Conservation (phyloP, 2,888 invertebrate genomes). For the Macroteleia sp. region DNA sequence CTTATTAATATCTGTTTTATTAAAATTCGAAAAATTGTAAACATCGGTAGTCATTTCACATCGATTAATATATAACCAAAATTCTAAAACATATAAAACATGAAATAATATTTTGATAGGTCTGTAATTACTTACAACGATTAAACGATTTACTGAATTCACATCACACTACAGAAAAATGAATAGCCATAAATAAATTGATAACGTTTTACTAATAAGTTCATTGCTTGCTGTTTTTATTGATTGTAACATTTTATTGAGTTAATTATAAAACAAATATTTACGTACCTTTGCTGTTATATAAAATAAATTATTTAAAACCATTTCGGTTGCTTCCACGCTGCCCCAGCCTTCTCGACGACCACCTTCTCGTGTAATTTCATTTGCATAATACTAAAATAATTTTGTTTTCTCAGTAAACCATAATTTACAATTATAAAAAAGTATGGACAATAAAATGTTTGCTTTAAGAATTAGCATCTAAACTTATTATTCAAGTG, state of each 20-base stretch:
- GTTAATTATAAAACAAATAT: background rate
- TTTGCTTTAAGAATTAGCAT: too few relatives aligned
- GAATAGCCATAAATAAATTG: conserved; percentile 27
- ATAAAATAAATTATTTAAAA: conserved; percentile 98
- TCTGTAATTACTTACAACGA: conserved; percentile 51
- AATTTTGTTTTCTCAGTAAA: too few relatives aligned
- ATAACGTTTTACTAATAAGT: too few relatives aligned
- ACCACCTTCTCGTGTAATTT: conserved; percentile 85
- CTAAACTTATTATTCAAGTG: too few relatives aligned
- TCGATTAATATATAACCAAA: too few relatives aligned
- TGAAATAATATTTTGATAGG: conserved; percentile 9
- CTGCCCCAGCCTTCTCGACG: conserved; percentile 98
- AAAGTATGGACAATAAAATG: too few relatives aligned
- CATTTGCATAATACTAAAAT: conserved; percentile 85
- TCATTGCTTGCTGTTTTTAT: background rate
- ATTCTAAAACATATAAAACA: conserved; percentile 11
- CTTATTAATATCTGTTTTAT: too few relatives aligned
- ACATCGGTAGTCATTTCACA: too few relatives aligned
- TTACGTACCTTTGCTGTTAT: conserved; percentile 94
- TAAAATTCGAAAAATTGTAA: too few relatives aligned
- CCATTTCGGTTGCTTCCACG: conserved; percentile 99
- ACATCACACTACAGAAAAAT: conserved; percentile 59
- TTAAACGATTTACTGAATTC: conserved; percentile 52
- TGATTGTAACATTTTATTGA: background rate
- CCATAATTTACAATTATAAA: too few relatives aligned